Evolutionary conservation across 2,113 vertebrate genomes (phyloP).

Genomic region (Melospiza melodia): DNA sequence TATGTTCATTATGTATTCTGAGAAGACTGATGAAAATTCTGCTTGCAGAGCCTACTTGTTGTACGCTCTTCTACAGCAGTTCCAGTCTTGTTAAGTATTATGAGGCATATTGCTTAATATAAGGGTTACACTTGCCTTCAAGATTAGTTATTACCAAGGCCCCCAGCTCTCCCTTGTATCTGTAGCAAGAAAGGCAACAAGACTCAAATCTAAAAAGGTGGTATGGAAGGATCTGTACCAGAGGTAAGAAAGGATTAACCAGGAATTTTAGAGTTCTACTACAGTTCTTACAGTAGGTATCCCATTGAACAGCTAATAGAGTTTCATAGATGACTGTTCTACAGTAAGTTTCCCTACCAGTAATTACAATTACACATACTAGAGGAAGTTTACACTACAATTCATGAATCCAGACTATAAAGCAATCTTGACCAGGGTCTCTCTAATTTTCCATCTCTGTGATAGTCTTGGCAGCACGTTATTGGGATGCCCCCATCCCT

Average conservation of each 20-base stretch:
- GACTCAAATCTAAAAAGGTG: neutral
- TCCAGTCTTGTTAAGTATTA: neutral
- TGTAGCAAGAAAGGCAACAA: neutral
- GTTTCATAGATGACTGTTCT: neutral
- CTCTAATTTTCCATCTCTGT: neutral
- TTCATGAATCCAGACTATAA: neutral
- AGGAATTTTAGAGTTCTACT: neutral
- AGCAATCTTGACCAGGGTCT: neutral
- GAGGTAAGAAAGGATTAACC: neutral
- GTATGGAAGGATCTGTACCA: neutral
- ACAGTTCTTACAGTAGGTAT: neutral
- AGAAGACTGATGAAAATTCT: neutral
- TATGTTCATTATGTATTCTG: neutral
- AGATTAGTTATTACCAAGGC: neutral
- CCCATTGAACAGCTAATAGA: neutral
- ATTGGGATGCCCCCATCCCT: rapidly evolving
- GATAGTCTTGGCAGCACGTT: neutral
- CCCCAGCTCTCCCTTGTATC: neutral
- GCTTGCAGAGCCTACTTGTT: neutral
- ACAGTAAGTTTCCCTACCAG: neutral
- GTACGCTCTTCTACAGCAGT: neutral
- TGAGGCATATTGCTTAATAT: neutral
- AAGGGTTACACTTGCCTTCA: neutral
- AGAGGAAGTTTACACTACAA: neutral
- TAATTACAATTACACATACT: neutral